A percentile compares a stretch with the other conserved stretches of the same genome.
These are phyloP conservation scores for Bufotes viridis DNA, from an alignment of 2,797 vertebrate species.

Conservation along the genomic window DNA sequence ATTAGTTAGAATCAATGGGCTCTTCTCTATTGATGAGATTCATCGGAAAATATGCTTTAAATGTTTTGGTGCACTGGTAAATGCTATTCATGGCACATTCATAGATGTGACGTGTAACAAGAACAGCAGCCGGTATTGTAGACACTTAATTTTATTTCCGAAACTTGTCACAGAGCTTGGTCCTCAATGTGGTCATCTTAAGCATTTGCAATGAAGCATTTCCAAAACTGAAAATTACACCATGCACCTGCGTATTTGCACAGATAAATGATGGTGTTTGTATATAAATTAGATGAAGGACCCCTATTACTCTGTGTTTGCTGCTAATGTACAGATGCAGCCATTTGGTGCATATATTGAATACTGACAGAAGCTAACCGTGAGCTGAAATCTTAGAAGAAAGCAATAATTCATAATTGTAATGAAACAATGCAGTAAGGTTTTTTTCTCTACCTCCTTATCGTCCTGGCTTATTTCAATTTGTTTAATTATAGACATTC, in stretches of 20 bases:
- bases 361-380: background rate
- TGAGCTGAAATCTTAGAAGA: background rate
- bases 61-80: too few relatives aligned
- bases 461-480: background rate
- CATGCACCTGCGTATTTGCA: background rate
- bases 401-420: background rate
- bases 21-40: too few relatives aligned
- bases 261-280: background rate
- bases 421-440: background rate
- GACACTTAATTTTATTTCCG: background rate
- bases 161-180: background rate
- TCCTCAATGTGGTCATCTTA: background rate
- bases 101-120: background rate
- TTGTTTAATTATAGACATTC: background rate
- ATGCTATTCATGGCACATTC: too few relatives aligned
- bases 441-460: background rate
- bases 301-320: background rate
- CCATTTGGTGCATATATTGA: background rate
- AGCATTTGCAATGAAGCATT: background rate
- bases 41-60: too few relatives aligned
- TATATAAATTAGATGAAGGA: background rate
- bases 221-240: background rate
- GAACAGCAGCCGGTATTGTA: background rate
- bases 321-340: background rate
- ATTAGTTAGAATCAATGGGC: too few relatives aligned